Evolutionary conservation across 2,797 vertebrate genomes (phyloP), one percentile per base, ranked within the genome.

Genomic region (Micropoecilia bifurca): DNA sequence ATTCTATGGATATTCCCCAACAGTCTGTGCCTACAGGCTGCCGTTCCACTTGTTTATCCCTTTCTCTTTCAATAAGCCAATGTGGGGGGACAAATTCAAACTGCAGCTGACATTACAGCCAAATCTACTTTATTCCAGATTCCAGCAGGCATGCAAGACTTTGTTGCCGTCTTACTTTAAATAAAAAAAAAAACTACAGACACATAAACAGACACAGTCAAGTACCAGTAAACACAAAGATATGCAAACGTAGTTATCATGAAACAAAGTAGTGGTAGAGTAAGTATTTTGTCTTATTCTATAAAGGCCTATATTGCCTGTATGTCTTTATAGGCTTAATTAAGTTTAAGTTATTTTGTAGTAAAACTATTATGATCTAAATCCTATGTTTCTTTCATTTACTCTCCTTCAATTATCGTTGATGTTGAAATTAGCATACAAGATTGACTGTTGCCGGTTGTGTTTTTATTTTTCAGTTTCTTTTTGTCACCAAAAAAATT

Each of bases 1-100:
- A 78, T 87, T 90, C 80, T 75, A 25, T 85, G 78, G 84, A 87
- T 91, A 88, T 91, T 84, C 83, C 83, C 87, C 82, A 91, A 86
- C 69, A 75, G 68, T 83, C 83, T 85, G 77, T 88, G 85, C 85
- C 87, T 72, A 79, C 74, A 86, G 81, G 85, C 84, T 81, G 76
- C 81, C 43, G n/a, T 90, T 91, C 83, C 87, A 91, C 86, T 91
- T 90, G 90, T 92, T 92, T 92, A 92, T 92, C 71, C 80, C 83
- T 84, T 93, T 93, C 90, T 86, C 86, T 92, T 88, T 83, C 77
- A 87, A 90, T 91, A 85, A 88, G 78, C 79, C 25, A 84, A 78
- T 76, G 84, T 71, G 69, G 83, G 80, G 80, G 6, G 81, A 91
- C 69, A 89, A 87, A 91, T 87, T 91, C 77, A 88, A 93, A 92